Evolutionary conservation across 2,797 vertebrate species (phyloP).

Genomic region (Sebastiscus albofasciatus): DNA sequence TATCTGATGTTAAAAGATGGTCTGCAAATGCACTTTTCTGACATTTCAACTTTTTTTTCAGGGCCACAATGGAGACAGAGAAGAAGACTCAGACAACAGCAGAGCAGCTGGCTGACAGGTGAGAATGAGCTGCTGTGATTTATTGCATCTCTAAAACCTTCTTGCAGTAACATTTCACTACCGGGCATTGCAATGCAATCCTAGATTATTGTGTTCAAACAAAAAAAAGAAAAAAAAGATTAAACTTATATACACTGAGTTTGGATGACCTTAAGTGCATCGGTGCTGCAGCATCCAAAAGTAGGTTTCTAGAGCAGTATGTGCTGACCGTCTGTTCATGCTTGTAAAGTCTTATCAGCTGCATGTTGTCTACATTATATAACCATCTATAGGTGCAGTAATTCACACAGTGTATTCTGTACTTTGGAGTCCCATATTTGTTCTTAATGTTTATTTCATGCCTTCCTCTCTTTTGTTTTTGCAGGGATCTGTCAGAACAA

Average conservation of each 20-base stretch:
- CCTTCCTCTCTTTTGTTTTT: neutral
- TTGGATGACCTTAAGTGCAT: neutral
- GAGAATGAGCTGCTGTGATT: slow-evolving; percentile 36
- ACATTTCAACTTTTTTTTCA: slow-evolving; percentile 35
- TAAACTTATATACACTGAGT: too few species aligned
- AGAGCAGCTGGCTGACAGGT: slow-evolving; percentile 66
- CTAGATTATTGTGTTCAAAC: neutral
- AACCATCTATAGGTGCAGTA: neutral
- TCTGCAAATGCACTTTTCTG: neutral
- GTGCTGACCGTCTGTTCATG: neutral
- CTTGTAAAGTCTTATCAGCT: slow-evolving; percentile 5
- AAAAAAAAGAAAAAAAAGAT: neutral
- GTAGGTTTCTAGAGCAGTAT: neutral
- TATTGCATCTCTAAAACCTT: neutral
- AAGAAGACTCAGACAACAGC: slow-evolving; percentile 46
- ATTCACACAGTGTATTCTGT: neutral
- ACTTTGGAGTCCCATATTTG: neutral
- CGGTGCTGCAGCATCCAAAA: neutral
- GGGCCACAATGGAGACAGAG: slow-evolving; percentile 66
- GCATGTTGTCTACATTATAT: neutral
- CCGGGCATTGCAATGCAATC: neutral
- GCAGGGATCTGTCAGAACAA: slow-evolving; percentile 91
- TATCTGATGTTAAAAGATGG: neutral
- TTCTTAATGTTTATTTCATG: neutral
- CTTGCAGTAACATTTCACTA: neutral